These are phyloP conservation scores for Strigamia maritima DNA, from an alignment of 2,888 invertebrate genomes.

Conservation along the genomic window DNA sequence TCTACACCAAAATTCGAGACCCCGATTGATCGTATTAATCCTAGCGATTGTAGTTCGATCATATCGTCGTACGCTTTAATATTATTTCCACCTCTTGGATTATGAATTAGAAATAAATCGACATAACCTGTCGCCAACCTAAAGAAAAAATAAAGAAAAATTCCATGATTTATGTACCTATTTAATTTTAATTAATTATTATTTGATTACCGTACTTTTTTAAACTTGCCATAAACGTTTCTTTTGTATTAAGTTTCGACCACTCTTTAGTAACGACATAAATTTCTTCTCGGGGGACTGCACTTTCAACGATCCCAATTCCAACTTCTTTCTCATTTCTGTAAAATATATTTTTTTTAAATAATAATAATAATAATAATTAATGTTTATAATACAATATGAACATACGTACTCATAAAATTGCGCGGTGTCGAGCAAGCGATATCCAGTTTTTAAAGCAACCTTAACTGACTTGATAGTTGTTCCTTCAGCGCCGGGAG, in stretches of 20 bases:
- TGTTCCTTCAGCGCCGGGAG: not conserved
- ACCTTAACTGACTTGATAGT: conserved; percentile 25
- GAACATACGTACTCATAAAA: conserved; percentile 39
- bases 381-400: no score
- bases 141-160: no score
- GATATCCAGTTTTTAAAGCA: conserved; percentile 38
- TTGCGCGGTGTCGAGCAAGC: conserved; percentile 38
- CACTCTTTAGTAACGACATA: conserved; percentile 38
- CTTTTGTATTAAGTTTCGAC: not conserved
- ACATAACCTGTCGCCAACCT: conserved; percentile 36
- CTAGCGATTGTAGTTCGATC: conserved; percentile 38
- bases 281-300: conserved; percentile 38
- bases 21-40: conserved; percentile 40
- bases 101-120: conserved; percentile 39
- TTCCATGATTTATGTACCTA: no score
- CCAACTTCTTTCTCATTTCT: conserved; percentile 41
- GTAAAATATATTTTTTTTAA: no score
- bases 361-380: no score
- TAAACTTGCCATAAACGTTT: conserved; percentile 37
- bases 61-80: conserved; percentile 39
- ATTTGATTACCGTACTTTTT: no score
- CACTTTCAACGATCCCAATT: conserved; percentile 33
- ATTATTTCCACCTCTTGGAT: conserved; percentile 37
- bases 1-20: conserved; percentile 37
- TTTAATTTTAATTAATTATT: no score